A percentile compares a stretch with the other conserved stretches of the same genome.
phyloP scores from a whole-genome alignment of 2,113 vertebrate species.

The Cranoglanis bouderius region DNA sequence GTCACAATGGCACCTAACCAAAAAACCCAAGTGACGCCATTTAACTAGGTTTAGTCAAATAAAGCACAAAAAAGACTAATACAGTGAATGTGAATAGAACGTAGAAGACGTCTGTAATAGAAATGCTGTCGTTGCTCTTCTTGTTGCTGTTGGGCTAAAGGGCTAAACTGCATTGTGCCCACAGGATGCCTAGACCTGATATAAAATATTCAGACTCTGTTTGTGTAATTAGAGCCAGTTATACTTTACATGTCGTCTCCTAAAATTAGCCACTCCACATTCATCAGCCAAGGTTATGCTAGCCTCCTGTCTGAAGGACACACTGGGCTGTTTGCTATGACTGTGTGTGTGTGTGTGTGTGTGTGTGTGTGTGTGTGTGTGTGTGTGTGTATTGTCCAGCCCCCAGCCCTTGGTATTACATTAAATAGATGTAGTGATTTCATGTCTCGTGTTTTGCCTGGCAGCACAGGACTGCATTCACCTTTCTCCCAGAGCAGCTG shows the following conservation, averaged over 20 bases:
- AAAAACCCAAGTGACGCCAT: neutral
- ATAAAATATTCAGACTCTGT: slow-evolving; percentile 1
- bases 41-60: neutral
- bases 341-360: slow-evolving; percentile 37
- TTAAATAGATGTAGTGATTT: slow-evolving; percentile 45
- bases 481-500: slow-evolving; percentile 46
- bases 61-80: neutral
- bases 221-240: neutral
- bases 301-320: slow-evolving; percentile 35
- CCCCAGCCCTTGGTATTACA: slow-evolving; percentile 23
- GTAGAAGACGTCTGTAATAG: neutral
- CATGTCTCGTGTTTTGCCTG: slow-evolving; percentile 35
- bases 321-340: slow-evolving; percentile 16
- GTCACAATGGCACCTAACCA: neutral
- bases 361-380: neutral
- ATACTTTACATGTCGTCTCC: neutral
- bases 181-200: neutral
- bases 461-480: slow-evolving; percentile 33
- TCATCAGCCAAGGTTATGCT: slow-evolving; percentile 12
- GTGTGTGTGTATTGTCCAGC: neutral
- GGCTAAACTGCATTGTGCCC: neutral
- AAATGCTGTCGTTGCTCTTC: neutral
- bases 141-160: neutral
- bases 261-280: neutral
- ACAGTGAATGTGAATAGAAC: neutral